Evolutionary conservation across 2,888 invertebrate species (phyloP).

Genomic region (Pristionchus entomophagus): DNA sequence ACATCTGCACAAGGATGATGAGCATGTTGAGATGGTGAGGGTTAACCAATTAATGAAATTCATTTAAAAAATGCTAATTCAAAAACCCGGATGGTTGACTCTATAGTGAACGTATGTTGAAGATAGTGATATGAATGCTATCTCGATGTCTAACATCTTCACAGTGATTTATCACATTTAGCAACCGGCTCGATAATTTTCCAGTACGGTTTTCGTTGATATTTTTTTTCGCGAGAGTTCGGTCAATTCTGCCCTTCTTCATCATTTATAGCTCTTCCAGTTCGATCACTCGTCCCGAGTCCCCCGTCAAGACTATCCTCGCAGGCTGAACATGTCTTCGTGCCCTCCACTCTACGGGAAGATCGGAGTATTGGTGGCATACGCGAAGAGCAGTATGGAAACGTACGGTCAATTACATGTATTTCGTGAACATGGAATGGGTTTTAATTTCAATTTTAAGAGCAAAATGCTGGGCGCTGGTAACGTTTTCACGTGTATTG

Average conservation of each 20-base stretch:
- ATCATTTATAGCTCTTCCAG: not conserved
- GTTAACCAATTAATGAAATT: too few relatives aligned
- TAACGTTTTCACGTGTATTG: too few relatives aligned
- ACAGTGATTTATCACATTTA: too few relatives aligned
- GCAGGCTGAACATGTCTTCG: conserved; percentile 57
- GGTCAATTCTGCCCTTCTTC: too few relatives aligned
- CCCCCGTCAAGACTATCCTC: not conserved
- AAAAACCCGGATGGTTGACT: too few relatives aligned
- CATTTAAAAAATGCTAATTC: too few relatives aligned
- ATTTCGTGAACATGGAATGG: too few relatives aligned
- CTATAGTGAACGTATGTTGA: too few relatives aligned
- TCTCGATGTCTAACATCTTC: too few relatives aligned
- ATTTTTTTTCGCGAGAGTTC: not conserved
- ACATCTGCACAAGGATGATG: not conserved
- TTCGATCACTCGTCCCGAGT: conserved; percentile 29
- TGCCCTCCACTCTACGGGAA: conserved; percentile 64
- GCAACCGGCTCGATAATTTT: too few relatives aligned
- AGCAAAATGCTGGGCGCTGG: too few relatives aligned
- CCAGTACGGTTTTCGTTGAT: not conserved
- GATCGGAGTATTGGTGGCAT: conserved; percentile 60
- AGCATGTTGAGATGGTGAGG: not conserved
- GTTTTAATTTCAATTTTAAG: not conserved
- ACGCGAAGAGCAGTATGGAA: conserved; percentile 58
- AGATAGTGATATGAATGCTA: too few relatives aligned
- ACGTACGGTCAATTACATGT: conserved; percentile 51